Evolutionary conservation across 2,797 vertebrate species (phyloP), one percentile per base, ranked within the genome.

Genomic region (Chaunax sp.): DNA sequence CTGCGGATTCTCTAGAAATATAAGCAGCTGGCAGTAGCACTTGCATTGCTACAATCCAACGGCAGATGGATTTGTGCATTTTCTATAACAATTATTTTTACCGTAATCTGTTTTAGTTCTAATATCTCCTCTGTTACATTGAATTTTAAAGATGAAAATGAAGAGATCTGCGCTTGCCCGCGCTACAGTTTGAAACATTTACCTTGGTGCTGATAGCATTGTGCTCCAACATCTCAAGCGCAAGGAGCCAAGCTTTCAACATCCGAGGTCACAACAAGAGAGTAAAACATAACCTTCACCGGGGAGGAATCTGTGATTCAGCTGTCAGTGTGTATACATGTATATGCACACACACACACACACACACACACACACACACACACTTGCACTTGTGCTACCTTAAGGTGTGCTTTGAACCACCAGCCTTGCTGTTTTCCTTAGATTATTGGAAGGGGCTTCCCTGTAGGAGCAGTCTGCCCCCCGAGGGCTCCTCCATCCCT

Each of bases 351-450:
- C 28, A 11, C 19, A 18, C 13, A 49, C 10, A 2, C 28, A 9
- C 30, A 13, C 7, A 26, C 3, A 0, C 20, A 54, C 6, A 2
- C 30, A 15, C 37, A 13, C 10, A 23, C 2, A 1, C 22, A 46
- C 44, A 38, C 65, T 35, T 40, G 56, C 80, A 83, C 83, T 81
- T 81, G 69, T 70, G 69, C 68, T 69, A n/a, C n/a, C 81, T 84
- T 90, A 86, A 78, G 77, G 89, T 89, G 92, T 64, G 87, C 67
- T 90, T 81, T 93, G 85, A 91, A 93, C 85, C 75, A 77, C 73
- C 57, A 3, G 80, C 73, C 84, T 78, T 50, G 72, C 83, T 74
- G 85, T 81, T 82, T 89, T 66, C 68, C 61, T 90, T 73, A 83
- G 87, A 87, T 89, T 35, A 10, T 8, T 84, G 78, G 68, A 87